Conservation (phyloP, 2,113 vertebrate genomes). For the Struthio camelus region DNA sequence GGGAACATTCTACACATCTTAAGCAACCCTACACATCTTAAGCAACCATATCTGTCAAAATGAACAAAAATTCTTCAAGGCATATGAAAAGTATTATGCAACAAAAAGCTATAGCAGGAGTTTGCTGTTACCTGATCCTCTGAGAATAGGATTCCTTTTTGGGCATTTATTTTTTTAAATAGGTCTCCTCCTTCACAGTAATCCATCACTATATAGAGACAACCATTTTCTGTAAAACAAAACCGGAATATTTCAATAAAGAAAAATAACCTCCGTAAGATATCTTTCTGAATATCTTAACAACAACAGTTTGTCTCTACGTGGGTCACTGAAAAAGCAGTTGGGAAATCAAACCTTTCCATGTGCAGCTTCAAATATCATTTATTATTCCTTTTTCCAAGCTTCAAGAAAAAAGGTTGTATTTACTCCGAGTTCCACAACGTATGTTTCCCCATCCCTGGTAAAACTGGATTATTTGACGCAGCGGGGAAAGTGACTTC, state of each 20-base stretch:
- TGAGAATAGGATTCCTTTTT: conserved; percentile 89
- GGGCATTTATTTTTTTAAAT: conserved; percentile 96
- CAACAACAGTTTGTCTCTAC: background rate
- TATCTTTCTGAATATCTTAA: background rate
- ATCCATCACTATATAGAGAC: conserved; percentile 98
- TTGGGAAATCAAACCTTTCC: background rate
- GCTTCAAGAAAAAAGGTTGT: background rate
- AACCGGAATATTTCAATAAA: background rate
- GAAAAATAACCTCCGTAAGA: background rate
- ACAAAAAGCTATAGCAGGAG: background rate
- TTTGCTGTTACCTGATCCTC: conserved; percentile 88
- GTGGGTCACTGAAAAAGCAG: background rate
- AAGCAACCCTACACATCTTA: background rate
- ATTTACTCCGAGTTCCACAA: background rate
- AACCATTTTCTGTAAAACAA: conserved; percentile 87
- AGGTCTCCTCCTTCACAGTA: conserved; percentile 98
- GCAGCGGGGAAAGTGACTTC: background rate
- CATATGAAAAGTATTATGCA: background rate
- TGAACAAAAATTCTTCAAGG: background rate
- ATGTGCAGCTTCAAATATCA: background rate
- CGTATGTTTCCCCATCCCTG: background rate
- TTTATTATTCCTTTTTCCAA: background rate
- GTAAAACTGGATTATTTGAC: background rate
- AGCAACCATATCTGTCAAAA: background rate
- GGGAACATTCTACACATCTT: background rate